A percentile compares a stretch with the other conserved stretches of the same genome.
Evolutionary conservation across 2,797 vertebrate species (phyloP).

Genomic region (Phalloptychus januarius): DNA sequence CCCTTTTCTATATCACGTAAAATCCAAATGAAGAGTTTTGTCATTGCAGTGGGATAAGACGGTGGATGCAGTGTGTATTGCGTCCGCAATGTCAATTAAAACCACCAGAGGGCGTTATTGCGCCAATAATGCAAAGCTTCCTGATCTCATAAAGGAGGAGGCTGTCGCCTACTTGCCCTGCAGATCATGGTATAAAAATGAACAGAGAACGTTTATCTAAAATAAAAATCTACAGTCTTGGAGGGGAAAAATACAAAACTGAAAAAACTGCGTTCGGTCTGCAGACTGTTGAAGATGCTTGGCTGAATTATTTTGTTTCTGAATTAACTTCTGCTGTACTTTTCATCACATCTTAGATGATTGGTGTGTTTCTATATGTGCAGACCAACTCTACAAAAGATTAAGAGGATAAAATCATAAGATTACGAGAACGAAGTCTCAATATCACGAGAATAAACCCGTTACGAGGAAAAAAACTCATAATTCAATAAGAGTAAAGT

Average conservation of each 20-base stretch:
- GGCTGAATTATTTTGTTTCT: too few relatives aligned
- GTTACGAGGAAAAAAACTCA: too few relatives aligned
- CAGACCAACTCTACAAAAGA: too few relatives aligned
- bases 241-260: neutral
- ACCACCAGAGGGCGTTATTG: constrained; percentile 39
- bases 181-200: neutral
- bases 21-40: neutral
- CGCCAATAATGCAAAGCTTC: neutral
- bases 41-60: neutral
- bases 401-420: too few relatives aligned
- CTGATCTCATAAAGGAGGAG: neutral
- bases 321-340: too few relatives aligned
- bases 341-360: too few relatives aligned
- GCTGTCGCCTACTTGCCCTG: neutral
- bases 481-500: too few relatives aligned
- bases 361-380: too few relatives aligned
- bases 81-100: neutral
- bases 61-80: neutral
- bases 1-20: neutral
- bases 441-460: too few relatives aligned
- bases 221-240: neutral
- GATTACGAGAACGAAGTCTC: too few relatives aligned
- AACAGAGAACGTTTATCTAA: neutral
- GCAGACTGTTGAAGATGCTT: neutral
- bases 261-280: neutral